Conservation (phyloP, 2,888 invertebrate species). For the Tetragnatha montana region DNA sequence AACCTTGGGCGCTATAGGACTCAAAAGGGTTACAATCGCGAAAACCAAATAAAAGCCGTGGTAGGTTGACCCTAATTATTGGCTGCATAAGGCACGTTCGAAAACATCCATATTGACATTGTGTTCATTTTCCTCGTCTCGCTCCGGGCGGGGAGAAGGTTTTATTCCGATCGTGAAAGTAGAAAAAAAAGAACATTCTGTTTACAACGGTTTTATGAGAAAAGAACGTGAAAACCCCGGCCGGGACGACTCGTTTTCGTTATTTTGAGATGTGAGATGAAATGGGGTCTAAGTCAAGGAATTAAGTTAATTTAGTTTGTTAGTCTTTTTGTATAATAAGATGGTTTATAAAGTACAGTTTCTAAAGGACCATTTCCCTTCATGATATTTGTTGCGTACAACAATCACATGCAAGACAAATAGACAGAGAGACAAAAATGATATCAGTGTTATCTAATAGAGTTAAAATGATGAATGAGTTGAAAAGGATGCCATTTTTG, state of each 20-base stretch:
- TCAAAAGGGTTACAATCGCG: background rate
- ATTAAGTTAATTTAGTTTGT: too few species aligned
- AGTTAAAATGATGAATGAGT: too few species aligned
- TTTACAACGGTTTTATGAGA: background rate
- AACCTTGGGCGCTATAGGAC: background rate
- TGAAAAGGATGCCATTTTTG: too few species aligned
- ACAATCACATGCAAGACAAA: too few species aligned
- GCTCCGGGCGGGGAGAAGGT: background rate
- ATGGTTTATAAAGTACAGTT: too few species aligned
- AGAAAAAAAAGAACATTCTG: background rate
- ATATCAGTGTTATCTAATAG: too few species aligned
- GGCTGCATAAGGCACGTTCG: background rate
- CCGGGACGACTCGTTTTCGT: background rate
- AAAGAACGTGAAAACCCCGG: conserved; percentile 31
- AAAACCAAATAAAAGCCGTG: background rate
- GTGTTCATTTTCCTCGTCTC: background rate
- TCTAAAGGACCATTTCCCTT: too few species aligned
- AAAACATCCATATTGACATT: conserved; percentile 3
- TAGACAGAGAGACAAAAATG: too few species aligned
- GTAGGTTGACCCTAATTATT: conserved; percentile 29
- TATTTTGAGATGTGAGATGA: background rate
- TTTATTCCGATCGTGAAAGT: background rate
- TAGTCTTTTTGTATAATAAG: too few species aligned
- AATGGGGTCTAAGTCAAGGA: too few species aligned
- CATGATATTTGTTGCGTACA: too few species aligned